Evolutionary conservation across 2,888 invertebrate genomes (phyloP).

Genomic region (Eledona agricola): DNA sequence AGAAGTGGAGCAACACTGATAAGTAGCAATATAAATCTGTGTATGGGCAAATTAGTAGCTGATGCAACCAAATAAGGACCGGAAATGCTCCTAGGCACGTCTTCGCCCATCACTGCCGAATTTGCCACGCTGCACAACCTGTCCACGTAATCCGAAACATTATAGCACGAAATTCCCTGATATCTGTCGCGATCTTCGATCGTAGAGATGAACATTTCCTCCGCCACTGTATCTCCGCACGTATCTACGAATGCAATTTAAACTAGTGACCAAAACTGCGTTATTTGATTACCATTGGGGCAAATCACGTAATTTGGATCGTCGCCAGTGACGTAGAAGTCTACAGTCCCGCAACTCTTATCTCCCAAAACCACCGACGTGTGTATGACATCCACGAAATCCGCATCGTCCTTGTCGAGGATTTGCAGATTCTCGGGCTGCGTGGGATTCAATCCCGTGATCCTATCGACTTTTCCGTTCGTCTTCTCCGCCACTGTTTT

Average conservation of each 20-base stretch:
- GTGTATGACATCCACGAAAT: constrained; percentile 21
- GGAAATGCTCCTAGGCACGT: constrained; percentile 4
- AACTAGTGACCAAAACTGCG: neutral
- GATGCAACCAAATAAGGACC: constrained; percentile 11
- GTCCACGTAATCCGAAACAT: neutral
- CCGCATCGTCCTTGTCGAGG: constrained; percentile 12
- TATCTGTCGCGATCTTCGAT: constrained; percentile 7
- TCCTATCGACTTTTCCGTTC: constrained; percentile 6
- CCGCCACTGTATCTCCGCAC: constrained; percentile 9
- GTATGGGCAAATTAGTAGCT: no score
- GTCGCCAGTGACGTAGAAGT: constrained; percentile 10
- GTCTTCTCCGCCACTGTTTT: neutral
- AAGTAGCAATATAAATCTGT: no score
- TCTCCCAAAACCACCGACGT: constrained; percentile 4
- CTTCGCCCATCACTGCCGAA: constrained; percentile 10
- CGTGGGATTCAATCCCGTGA: constrained; percentile 17
- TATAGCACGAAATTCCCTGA: constrained; percentile 9
- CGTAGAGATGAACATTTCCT: constrained; percentile 3
- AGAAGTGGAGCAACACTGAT: no score
- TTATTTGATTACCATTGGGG: constrained; percentile 1
- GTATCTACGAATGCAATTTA: constrained; percentile 14
- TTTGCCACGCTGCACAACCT: constrained; percentile 11
- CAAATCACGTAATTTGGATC: constrained; percentile 3
- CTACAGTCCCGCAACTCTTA: constrained; percentile 2
- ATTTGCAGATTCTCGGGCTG: neutral